phyloP scores from a whole-genome alignment of 2,888 invertebrate species.

The Drosophila anceps region DNA sequence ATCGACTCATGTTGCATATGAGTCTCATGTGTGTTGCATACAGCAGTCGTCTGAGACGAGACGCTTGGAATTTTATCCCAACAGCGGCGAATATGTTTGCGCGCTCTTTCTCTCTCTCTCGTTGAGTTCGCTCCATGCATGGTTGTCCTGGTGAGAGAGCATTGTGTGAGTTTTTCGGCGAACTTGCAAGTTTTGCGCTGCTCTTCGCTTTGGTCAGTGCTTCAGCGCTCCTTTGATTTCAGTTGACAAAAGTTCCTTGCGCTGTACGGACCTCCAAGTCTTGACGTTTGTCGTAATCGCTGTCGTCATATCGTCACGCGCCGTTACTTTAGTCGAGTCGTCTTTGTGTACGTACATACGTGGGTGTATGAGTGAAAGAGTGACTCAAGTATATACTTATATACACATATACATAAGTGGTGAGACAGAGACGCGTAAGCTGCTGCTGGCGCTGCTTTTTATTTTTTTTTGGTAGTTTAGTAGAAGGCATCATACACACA shows the following conservation, averaged over 20 bases:
- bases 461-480: slow-evolving; percentile 50
- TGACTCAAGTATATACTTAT: slow-evolving; percentile 43
- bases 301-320: slow-evolving; percentile 63
- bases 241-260: slow-evolving; percentile 78
- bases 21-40: slow-evolving; percentile 74
- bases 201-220: slow-evolving; percentile 39
- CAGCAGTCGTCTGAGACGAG: slow-evolving; percentile 42
- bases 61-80: slow-evolving; percentile 25
- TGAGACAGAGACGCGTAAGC: slow-evolving; percentile 39
- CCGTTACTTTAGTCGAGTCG: slow-evolving; percentile 58
- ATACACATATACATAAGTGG: slow-evolving; percentile 25
- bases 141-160: slow-evolving; percentile 45
- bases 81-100: slow-evolving; percentile 43
- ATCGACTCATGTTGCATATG: slow-evolving; percentile 72
- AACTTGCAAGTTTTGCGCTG: slow-evolving; percentile 25
- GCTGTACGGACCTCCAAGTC: slow-evolving; percentile 59
- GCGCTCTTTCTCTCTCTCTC: background rate
- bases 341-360: slow-evolving; percentile 29
- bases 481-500: slow-evolving; percentile 29
- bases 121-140: slow-evolving; percentile 13
- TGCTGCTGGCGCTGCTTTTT: slow-evolving; percentile 16
- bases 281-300: slow-evolving; percentile 40
- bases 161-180: slow-evolving; percentile 29
- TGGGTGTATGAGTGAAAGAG: slow-evolving; percentile 35
- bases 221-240: slow-evolving; percentile 59